Base-by-base conservation (phyloP, 2,888 invertebrate genomes). In the Tyria jacobaeae region DNA sequence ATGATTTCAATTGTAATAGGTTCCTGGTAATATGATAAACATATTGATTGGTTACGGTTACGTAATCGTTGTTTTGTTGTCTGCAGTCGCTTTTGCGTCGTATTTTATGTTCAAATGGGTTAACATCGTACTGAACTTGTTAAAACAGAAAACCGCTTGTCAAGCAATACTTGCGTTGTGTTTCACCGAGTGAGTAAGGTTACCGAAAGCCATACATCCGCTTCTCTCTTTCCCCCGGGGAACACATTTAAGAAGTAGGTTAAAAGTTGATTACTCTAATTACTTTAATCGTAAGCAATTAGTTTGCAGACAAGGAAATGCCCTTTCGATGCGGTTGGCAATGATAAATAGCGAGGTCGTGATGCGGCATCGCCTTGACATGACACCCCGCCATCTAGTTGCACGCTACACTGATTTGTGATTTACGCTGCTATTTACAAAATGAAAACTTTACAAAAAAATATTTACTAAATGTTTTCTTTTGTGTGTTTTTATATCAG, bases 21-120 rank as follows among this genome's bases (percentile, higher is more conserved):
- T 24, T 21, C 6, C 6, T 35, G 51, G 17, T 31, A 49, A 49
- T 34, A 5, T 21, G 51, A 51, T 51, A 51, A 35, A 17, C 3
- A 14, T 51, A 35, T 51, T 51, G 51, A 51, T 51, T 51, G 51
- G 50, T 34, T 21, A 7, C 41, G 41, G 17, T 17, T n/a, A 6
- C 9, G 3, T 27, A 31, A 31, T 31, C 7, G 27, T 31, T 31
- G 27, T 6, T 31, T 17, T 44, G 17, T 10, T 41, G 17, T 10
- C 3, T 17, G 9, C 3, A 44, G 21, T 9, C 10, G 9, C 3
- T 21, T 44, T 44, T 21, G 21, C 21, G 17, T n/a, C 39, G 15
- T n/a, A 39, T 15, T 15, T 6, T 21, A 10, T 17, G 41, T 17
- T 31, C 3, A 27, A 27, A n/a, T n/a, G n/a, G n/a, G n/a, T n/a